Base-by-base conservation (phyloP, 2,113 vertebrate genomes). In the Myrmecophaga tridactyla region DNA sequence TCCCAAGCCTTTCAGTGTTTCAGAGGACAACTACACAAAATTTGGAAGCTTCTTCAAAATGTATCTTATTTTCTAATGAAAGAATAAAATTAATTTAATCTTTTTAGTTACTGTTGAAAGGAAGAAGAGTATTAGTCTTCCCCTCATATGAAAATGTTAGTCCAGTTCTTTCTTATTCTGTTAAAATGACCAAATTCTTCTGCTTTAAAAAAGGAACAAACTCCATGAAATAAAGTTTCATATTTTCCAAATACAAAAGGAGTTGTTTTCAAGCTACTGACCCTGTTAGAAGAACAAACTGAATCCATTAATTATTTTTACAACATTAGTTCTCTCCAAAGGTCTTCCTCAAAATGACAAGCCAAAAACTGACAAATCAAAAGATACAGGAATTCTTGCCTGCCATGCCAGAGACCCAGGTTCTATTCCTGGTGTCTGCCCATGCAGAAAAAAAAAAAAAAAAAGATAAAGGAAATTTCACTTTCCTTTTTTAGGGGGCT, bases 251-350 rank as follows among this genome's bases (percentile, higher is more conserved):
- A 69, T 48, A 69, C 12, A 85, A 92, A 84, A 70, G 12, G 34
- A 18, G 48, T 93, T 95, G 1, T 92, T 43, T 84, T 96, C 67
- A 96, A 97, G 58, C 80, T 25, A 86, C 73, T 51, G 21, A 90
- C 56, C 23, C 15, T 96, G n/a, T 56, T 92, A 46, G 77, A 75
- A 95, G 39, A 81, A 25, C 15, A 81, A n/a, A 41, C 63, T 41
- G 80, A 88, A 97, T 90, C 75, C 95, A 96, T 80, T 39, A 86
- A n/a, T n/a, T n/a, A n/a, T n/a, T n/a, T 20, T 89, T 84, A 92
- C 2, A 81, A 48, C 67, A 73, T 77, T 85, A 81, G 29, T 80
- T 90, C 27, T 53, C 63, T 94, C 94, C 86, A 96, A 86, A 60
- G 86, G 65, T 84, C 69, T 94, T 90, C 13, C 69, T 95, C 77